Percentiles rank a stretch among this genome's conserved stretches.
phyloP scores from a whole-genome alignment of 2,888 invertebrate species.

The Schrankia costaestrigalis region DNA sequence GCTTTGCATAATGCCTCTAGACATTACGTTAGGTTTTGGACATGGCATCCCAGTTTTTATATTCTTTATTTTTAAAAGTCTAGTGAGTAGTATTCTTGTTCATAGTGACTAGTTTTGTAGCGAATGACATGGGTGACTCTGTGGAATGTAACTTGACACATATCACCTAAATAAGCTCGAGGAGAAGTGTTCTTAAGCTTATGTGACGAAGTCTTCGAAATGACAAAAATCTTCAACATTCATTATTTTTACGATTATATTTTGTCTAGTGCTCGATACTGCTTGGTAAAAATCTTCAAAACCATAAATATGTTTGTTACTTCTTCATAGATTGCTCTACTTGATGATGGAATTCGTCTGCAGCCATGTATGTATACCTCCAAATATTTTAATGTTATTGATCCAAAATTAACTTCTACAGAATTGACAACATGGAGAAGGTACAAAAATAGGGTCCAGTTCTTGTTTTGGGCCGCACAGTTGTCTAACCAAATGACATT shows the following conservation, averaged over 20 bases:
- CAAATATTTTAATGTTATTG: constrained; percentile 5
- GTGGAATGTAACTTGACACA: constrained; percentile 3
- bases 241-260: constrained; percentile 5
- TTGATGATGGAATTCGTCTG: constrained; percentile 7
- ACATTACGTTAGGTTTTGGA: constrained; percentile 4
- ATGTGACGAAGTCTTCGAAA: constrained; percentile 2
- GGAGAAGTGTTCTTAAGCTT: constrained; percentile 7
- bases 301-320: constrained; percentile 5
- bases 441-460: constrained; percentile 1
- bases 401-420: constrained; percentile 2
- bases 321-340: constrained; percentile 4
- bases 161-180: constrained; percentile 8
- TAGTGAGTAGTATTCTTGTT: constrained; percentile 1
- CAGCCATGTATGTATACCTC: constrained; percentile 4
- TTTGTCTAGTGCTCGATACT: constrained; percentile 4
- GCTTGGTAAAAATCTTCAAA: constrained; percentile 8
- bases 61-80: constrained; percentile 5
- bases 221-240: not conserved
- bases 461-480: constrained; percentile 12
- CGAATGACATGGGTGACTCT: constrained; percentile 1
- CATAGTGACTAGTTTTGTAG: not conserved
- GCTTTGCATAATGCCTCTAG: constrained; percentile 8
- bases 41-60: constrained; percentile 4
- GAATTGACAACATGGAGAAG: constrained; percentile 2
- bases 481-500: constrained; percentile 11